Conservation (phyloP, 2,797 vertebrate genomes). For the Cossypha heuglini region DNA sequence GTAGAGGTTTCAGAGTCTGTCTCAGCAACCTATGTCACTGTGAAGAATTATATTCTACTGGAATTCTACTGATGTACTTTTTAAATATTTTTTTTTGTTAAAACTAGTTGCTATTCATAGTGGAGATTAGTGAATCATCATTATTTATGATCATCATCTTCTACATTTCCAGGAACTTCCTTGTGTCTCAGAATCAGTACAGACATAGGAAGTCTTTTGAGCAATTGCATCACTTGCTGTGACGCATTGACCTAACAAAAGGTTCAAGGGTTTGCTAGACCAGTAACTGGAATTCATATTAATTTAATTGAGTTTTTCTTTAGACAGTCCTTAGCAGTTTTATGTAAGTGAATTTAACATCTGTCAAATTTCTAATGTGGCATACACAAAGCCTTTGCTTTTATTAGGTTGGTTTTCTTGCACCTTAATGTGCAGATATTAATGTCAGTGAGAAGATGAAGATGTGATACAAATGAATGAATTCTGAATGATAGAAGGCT, state of each 20-base stretch:
- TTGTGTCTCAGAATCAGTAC: not conserved
- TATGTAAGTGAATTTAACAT: not conserved
- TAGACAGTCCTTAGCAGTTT: not conserved
- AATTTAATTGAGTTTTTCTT: not conserved
- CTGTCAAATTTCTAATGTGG: not conserved
- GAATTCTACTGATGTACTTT: not conserved
- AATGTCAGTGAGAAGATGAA: not conserved
- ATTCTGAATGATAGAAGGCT: not conserved
- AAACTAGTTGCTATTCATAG: not conserved
- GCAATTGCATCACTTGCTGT: rapidly evolving
- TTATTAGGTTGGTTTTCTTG: not conserved
- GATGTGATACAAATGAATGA: not conserved
- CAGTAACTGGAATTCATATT: not conserved
- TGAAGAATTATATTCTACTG: not conserved
- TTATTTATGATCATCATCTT: not conserved
- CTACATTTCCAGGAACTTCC: not conserved
- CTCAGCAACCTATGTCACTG: not conserved
- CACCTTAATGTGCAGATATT: not conserved
- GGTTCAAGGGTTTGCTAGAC: not conserved
- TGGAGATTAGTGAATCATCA: not conserved
- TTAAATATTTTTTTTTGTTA: not conserved
- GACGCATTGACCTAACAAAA: not conserved
- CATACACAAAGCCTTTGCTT: not conserved
- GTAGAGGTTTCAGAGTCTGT: not conserved
- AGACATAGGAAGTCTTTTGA: not conserved